Evolutionary conservation across 2,113 vertebrate species (phyloP), one percentile per base, ranked within the genome.

Genomic region (Tor tambroides): DNA sequence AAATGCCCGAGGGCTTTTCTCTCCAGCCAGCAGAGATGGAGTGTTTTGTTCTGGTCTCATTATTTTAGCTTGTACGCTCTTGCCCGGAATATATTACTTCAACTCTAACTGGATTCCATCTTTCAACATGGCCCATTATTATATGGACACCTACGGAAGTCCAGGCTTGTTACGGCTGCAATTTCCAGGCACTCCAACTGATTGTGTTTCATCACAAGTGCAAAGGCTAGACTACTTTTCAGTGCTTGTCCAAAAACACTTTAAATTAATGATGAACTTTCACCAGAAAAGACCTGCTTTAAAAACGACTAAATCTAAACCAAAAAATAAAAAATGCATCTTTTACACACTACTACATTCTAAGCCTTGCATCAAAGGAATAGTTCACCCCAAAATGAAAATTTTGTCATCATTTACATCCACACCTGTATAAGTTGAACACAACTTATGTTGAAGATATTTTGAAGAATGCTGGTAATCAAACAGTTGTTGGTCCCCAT

Each of bases 11-110:
- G 35, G 83, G 83, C 26, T 54, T 71, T 56, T 74, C 67, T 84
- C 83, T 67, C 43, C n/a, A 71, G 54, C 35, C 59, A 26, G 80
- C 63, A 23, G 19, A 41, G 71, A 74, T 8, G 19, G 72, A 46
- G 26, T 5, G 15, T 51, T 56, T 85, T n/a, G 83, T 59, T 75
- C 43, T 76, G 51, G 35, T 14, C 84, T 85, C 84, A 78, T 85
- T 85, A 49, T 78, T 85, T 85, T 17, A 77, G 74, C 74, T 77
- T 30, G 35, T 46, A 7, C 38, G 8, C 61, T 65, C 28, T 63
- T 77, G 75, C 74, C 38, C 56, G 17, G 43, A 63, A 67, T 46
- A 46, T 67, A 46, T 8, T 28, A 59, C 46, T 77, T 54, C 14
- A 77, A 77, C 74, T 75, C 12, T 30, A 51, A 77, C 74, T 77